Evolutionary conservation across 92 coral and sea anemone genomes (phyloP).

Genomic region (Siderastrea siderea): DNA sequence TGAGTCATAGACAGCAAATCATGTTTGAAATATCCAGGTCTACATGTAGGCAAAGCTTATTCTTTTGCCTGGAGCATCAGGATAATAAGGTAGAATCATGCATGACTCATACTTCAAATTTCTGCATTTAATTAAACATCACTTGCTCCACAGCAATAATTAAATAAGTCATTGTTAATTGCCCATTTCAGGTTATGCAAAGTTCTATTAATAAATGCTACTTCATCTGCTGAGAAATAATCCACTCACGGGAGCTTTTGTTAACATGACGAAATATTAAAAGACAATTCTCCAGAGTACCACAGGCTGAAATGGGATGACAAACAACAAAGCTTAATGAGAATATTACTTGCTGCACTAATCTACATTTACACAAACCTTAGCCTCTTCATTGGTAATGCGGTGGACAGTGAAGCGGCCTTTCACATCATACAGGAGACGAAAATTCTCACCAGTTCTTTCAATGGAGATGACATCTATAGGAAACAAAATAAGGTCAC

Average conservation of each 20-base stretch:
- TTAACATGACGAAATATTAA: too few species aligned
- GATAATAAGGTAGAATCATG: slow-evolving; percentile 10
- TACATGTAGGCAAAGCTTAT: background rate
- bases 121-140: slow-evolving; percentile 46
- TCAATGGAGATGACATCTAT: slow-evolving; percentile 95
- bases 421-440: slow-evolving; percentile 96
- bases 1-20: too few species aligned
- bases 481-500: background rate
- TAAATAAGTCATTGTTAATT: background rate
- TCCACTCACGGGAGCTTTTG: too few species aligned
- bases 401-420: slow-evolving; percentile 98
- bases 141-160: slow-evolving; percentile 19
- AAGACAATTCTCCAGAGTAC: too few species aligned
- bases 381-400: slow-evolving; percentile 95
- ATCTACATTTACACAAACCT: slow-evolving; percentile 55
- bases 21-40: too few species aligned
- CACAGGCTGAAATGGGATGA: too few species aligned
- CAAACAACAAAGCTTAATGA: too few species aligned
- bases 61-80: slow-evolving; percentile 38
- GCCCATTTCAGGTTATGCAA: background rate
- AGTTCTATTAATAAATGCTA: background rate
- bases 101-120: slow-evolving; percentile 60
- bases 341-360: background rate
- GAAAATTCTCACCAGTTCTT: slow-evolving; percentile 97
- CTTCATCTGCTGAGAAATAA: too few species aligned